A percentile compares a stretch with the other conserved stretches of the same genome.
phyloP scores from a whole-genome alignment of 2,888 invertebrate species.

The Athalia circularis region DNA sequence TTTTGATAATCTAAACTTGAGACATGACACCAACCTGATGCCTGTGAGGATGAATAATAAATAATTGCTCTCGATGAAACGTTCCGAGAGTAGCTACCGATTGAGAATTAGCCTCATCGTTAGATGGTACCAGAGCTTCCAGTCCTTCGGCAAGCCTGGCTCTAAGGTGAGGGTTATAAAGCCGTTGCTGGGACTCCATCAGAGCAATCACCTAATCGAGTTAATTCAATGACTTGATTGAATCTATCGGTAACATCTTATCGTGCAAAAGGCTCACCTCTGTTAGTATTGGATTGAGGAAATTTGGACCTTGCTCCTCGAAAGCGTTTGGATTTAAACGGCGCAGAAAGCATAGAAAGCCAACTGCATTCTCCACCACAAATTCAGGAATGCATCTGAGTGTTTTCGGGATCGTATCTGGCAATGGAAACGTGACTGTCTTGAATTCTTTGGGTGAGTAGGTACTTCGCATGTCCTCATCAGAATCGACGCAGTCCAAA shows the following conservation, averaged over 20 bases:
- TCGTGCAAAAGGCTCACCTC: conserved; percentile 71
- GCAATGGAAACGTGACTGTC: conserved; percentile 80
- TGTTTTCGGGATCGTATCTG: conserved; percentile 80
- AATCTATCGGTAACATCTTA: background rate
- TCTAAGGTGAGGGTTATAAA: conserved; percentile 94
- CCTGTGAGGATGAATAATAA: conserved; percentile 85
- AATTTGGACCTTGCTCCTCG: conserved; percentile 80
- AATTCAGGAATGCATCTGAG: conserved; percentile 93
- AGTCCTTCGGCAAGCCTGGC: conserved; percentile 93
- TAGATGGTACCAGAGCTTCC: conserved; percentile 88
- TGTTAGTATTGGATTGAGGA: conserved; percentile 83
- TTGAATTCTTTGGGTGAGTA: conserved; percentile 80
- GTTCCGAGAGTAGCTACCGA: conserved; percentile 72
- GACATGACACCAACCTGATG: conserved; percentile 75
- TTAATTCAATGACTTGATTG: background rate
- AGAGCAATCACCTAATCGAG: conserved; percentile 81
- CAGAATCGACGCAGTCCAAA: conserved; percentile 73
- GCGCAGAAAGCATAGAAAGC: conserved; percentile 85
- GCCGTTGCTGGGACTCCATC: conserved; percentile 89
- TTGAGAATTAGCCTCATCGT: conserved; percentile 76
- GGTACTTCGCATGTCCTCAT: conserved; percentile 67
- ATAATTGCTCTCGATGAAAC: conserved; percentile 84
- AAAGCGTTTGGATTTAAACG: conserved; percentile 80
- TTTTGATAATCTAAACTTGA: conserved; percentile 43
- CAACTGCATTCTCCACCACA: conserved; percentile 90